Conservation (phyloP, 35 echinoderm and acorn worm species). For the Antedon bifida region DNA sequence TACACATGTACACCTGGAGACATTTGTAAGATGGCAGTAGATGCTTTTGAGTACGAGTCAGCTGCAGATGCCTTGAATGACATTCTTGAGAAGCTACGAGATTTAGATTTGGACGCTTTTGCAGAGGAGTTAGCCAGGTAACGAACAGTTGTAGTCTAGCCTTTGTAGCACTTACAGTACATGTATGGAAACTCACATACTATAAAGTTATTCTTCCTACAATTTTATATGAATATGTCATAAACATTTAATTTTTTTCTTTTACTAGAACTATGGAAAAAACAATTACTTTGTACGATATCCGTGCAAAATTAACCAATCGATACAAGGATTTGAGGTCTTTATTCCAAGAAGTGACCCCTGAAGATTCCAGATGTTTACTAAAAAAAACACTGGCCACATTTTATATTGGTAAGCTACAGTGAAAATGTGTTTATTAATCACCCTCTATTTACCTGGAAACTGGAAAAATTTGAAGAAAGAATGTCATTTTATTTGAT, state of each 20-base stretch:
- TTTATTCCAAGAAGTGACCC: slow-evolving; percentile 34
- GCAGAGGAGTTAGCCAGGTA: slow-evolving; percentile 91
- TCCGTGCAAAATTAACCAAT: slow-evolving; percentile 81
- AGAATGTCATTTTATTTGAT: slow-evolving; percentile 23
- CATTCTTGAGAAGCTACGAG: slow-evolving; percentile 90
- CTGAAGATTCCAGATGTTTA: slow-evolving; percentile 74
- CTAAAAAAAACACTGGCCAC: slow-evolving; percentile 89
- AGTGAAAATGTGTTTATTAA: not conserved
- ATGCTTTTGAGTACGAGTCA: slow-evolving; percentile 88
- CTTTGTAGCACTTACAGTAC: no score
- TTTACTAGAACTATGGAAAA: slow-evolving; percentile 78
- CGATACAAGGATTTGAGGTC: slow-evolving; percentile 82
- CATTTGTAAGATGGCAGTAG: slow-evolving; percentile 97
- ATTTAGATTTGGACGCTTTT: slow-evolving; percentile 95
- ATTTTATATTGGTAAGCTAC: slow-evolving; percentile 63
- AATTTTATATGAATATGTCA: no score
- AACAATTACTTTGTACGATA: slow-evolving; percentile 87
- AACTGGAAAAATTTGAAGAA: no score
- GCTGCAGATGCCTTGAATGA: slow-evolving; percentile 84
- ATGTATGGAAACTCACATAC: not conserved
- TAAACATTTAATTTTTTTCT: no score
- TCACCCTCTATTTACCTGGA: no score
- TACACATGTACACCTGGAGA: slow-evolving; percentile 90
- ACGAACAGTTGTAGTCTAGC: not conserved
- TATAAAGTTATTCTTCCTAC: no score